phyloP scores from a whole-genome alignment of 2,888 invertebrate genomes.

The Drosophila melanosoma region DNA sequence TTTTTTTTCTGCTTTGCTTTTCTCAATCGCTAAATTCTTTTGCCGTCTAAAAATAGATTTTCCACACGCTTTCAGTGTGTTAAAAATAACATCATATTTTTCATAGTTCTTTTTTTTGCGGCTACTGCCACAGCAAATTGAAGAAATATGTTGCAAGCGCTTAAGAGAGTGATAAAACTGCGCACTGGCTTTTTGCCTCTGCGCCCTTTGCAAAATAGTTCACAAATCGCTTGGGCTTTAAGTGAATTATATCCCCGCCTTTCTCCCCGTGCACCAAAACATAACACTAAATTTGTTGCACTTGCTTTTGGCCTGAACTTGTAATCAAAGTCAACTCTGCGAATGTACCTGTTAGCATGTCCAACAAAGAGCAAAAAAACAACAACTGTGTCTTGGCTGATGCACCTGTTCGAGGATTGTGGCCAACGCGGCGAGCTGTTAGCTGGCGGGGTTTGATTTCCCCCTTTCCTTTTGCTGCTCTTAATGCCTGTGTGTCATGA shows the following conservation, averaged over 20 bases:
- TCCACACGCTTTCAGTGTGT: constrained; percentile 80
- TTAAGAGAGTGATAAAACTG: constrained; percentile 63
- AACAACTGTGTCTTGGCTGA: constrained; percentile 22
- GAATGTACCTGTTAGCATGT: constrained; percentile 79
- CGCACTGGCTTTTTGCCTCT: constrained; percentile 23
- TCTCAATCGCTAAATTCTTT: constrained; percentile 30
- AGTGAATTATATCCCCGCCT: constrained; percentile 42
- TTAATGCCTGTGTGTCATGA: constrained; percentile 82
- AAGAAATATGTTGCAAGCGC: constrained; percentile 75
- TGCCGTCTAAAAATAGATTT: constrained; percentile 73
- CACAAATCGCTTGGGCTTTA: constrained; percentile 75
- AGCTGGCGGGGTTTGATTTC: neutral
- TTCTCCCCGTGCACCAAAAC: constrained; percentile 24
- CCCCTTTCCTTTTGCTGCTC: constrained; percentile 65
- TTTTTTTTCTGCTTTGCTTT: constrained; percentile 39
- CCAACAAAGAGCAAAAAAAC: constrained; percentile 18
- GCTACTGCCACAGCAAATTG: constrained; percentile 59
- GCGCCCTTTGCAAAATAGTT: constrained; percentile 65
- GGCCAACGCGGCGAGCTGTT: neutral
- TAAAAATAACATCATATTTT: constrained; percentile 79
- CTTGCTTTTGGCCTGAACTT: constrained; percentile 51
- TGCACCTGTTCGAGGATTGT: constrained; percentile 40
- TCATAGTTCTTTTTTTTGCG: constrained; percentile 47
- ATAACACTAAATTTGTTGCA: constrained; percentile 57
- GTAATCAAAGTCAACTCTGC: constrained; percentile 72